Base-by-base conservation (phyloP, 2,113 vertebrate species). In the Peromyscus leucopus region DNA sequence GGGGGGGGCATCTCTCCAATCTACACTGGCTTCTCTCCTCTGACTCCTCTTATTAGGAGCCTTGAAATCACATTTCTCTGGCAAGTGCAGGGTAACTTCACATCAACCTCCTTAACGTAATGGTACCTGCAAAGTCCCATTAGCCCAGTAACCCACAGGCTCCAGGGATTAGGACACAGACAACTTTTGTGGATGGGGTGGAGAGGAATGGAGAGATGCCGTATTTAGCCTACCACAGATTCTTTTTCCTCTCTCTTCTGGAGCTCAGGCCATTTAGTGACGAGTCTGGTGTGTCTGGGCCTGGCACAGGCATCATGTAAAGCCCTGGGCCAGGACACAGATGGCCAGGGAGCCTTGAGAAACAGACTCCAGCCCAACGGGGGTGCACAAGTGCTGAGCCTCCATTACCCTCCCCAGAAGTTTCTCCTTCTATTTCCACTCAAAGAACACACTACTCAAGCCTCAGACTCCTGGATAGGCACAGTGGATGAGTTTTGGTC, bases 301-400 rank as follows among this genome's bases (percentile, higher is more conserved):
- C 21, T 19, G 36, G 63, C 9, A 61, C 1, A 80, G 22, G 26
- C 19, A 4, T n/a, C 39, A 33, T 36, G 86, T 51, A 85, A 75
- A 69, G n/a, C 28, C 61, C 31, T 42, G 33, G 28, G 24, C 17
- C 1, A 76, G 51, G 21, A 74, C 6, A 22, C 4, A 19, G 36
- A 67, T 31, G 71, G 1, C 3, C 1, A 11, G 15, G 12, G n/a
- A 46, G 3, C 65, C 65, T 74, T 71, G 39, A 72, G 55, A 85
- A 97, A 79, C 1, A 2, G 15, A 2, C 21, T 65, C 33, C 19
- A 69, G 7, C 76, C 24, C 11, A 51, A 33, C 42, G 2, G 67
- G 24, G 12, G 0, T 26, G 7, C 39, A n/a, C 13, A 42, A 22
- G 28, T 2, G 1, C 17, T 12, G 4, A 7, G 57, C 31, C 51